Base-by-base conservation (phyloP, 2,888 invertebrate genomes). In the Harpagoxenus sublaevis region DNA sequence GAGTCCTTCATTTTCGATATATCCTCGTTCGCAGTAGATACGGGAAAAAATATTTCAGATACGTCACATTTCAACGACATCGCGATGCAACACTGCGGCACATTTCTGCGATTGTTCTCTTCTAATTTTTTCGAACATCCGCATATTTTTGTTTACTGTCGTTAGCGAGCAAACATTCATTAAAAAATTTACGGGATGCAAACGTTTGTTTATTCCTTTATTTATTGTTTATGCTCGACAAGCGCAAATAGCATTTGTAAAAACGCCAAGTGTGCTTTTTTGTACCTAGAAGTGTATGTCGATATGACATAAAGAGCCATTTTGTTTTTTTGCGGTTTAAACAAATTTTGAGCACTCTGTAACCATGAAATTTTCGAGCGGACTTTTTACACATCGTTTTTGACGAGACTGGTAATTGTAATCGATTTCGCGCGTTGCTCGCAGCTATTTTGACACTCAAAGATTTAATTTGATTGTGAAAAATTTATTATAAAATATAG, bases 1-100 rank as follows among this genome's bases (percentile, higher is more conserved):
- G 73, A 86, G 88, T 88, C 53, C 68, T 74, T 57, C 48, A 75
- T 85, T 79, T 74, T 82, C 78, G 82, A 84, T 87, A 82, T 73
- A 78, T 62, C 51, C 39, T 35, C 60, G 57, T 77, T 63, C 73
- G 28, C 28, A 18, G 42, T 78, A 77, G 66, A 42, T 42, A 71
- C n/a, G 45, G 45, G 23, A 85, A 78, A 68, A 74, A 79, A 74
- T 78, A 55, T 70, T 78, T 70, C 45, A 45, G 55, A 70, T 70
- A 78, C 31, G 45, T 45, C 78, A 42, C 70, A 70, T 78, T 55
- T 55, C 71, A 55, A 70, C 48, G 10, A 35, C 51, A 8, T 28
- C 63, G 51, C 42, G 35, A 53, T 78, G 51, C 79, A 60, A 71
- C 68, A 55, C n/a, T 39, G 28, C 28, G 2, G 3, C 9, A 31